A percentile compares a stretch with the other conserved stretches of the same genome.
These are phyloP conservation scores for Eptatretus burgeri DNA, from an alignment of 2,113 vertebrate genomes.

Conservation along the genomic window DNA sequence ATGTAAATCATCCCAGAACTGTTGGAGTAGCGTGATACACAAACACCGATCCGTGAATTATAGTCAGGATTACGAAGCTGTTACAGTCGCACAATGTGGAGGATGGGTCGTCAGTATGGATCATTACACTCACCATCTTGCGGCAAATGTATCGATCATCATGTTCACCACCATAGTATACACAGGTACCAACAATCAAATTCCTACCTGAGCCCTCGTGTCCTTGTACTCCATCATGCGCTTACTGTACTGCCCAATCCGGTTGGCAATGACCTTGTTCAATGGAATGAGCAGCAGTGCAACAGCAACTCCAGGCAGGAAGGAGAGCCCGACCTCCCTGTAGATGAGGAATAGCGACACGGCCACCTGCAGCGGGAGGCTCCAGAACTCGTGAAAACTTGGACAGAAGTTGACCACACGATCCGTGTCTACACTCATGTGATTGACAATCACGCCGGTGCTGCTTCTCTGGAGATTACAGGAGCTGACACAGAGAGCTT, in stretches of 20 bases:
- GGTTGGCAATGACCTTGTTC: constrained; percentile 51
- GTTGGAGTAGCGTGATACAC: too few species aligned
- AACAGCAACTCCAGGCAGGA: constrained; percentile 40
- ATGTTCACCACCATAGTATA: too few species aligned
- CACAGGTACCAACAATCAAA: too few species aligned
- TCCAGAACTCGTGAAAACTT: constrained; percentile 76
- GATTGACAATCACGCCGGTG: constrained; percentile 49
- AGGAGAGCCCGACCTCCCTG: constrained; percentile 53
- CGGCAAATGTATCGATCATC: too few species aligned
- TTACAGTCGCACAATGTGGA: too few species aligned
- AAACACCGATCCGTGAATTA: too few species aligned
- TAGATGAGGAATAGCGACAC: constrained; percentile 60
- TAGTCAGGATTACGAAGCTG: too few species aligned
- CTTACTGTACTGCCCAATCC: constrained; percentile 41
- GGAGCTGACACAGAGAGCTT: constrained; percentile 31
- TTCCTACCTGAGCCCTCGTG: constrained; percentile 46
- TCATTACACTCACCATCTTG: too few species aligned
- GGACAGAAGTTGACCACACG: constrained; percentile 47
- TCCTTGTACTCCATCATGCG: constrained; percentile 56
- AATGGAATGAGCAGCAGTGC: constrained; percentile 50
- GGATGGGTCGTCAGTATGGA: too few species aligned
- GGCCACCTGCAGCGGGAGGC: constrained; percentile 39
- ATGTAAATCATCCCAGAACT: too few species aligned
- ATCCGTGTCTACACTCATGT: constrained; percentile 53
- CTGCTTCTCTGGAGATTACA: constrained; percentile 23